Evolutionary conservation across 2,888 invertebrate genomes (phyloP), one percentile per base, ranked within the genome.

Genomic region (Hoplodrina ambigua): DNA sequence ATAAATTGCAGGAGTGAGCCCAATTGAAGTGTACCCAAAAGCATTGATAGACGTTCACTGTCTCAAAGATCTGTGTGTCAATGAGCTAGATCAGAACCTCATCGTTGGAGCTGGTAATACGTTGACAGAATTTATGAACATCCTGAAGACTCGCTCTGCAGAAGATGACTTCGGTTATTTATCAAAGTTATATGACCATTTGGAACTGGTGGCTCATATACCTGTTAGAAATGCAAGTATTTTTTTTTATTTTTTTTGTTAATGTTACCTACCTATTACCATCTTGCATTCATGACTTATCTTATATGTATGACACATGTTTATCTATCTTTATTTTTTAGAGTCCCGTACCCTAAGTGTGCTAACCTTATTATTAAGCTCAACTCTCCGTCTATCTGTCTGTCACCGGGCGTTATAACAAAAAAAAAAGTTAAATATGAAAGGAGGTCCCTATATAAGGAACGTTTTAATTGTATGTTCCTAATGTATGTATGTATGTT

Each of bases 191-290:
- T 96, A 94, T 19, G 92, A 96, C n/a, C 98, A 98, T 86, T 89
- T 98, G 41, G 95, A 97, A 78, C 86, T 97, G 65, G 96, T 98
- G 6, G 98, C 97, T 1, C 97, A 97, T 88, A 96, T 97, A 55
- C 96, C 97, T 41, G 96, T 98, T 0, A 94, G 97, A 90, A 98
- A 98, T 92, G 97, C 97, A 91, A 94, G 96, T 85, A 15, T 11
- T 50, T 33, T 52, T 7, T 8, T 54, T n/a, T 19, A 33, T 1
- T 37, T 30, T 41, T 13, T 2, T 2, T 25, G 25, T 25, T 25
- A n/a, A n/a, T n/a, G n/a, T n/a, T n/a, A n/a, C n/a, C n/a, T n/a
- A n/a, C n/a, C n/a, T n/a, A 25, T 25, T 25, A 25, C 25, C 25
- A 25, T 25, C 2, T 25, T 25, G 25, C 25, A 25, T 25, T 1